Evolutionary conservation across 2,113 vertebrate species (phyloP).

Genomic region (Polyodon spathula): DNA sequence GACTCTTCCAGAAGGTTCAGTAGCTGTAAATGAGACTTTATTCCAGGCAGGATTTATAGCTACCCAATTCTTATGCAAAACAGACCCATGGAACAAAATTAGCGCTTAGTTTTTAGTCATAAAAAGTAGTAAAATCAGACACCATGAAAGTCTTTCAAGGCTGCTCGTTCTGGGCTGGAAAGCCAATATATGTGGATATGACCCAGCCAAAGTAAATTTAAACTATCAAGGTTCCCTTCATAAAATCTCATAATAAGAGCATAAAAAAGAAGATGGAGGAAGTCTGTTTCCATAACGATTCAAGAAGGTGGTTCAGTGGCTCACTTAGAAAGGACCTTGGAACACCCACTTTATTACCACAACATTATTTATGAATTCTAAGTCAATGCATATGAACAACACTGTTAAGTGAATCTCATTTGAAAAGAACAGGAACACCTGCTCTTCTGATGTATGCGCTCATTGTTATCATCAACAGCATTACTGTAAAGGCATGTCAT

Average conservation of each 20-base stretch:
- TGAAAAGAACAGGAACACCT: background rate
- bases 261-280: background rate
- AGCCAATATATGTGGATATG: background rate
- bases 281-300: conserved; percentile 1
- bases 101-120: conserved; percentile 4
- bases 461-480: no score
- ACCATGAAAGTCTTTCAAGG: conserved; percentile 12
- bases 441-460: no score
- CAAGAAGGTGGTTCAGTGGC: conserved; percentile 4
- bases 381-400: background rate
- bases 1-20: background rate
- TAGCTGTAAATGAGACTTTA: background rate
- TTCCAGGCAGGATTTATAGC: background rate
- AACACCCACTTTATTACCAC: background rate
- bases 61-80: background rate
- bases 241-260: conserved; percentile 11
- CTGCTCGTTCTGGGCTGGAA: conserved; percentile 1
- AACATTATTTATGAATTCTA: background rate
- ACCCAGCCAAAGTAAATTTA: background rate
- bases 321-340: conserved; percentile 12
- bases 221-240: background rate
- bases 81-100: conserved; percentile 3
- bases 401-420: background rate
- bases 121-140: conserved; percentile 7
- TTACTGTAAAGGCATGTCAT: no score